phyloP scores from a whole-genome alignment of 1,140 invertebrate genomes.

The Caenorhabditis briggsae region DNA sequence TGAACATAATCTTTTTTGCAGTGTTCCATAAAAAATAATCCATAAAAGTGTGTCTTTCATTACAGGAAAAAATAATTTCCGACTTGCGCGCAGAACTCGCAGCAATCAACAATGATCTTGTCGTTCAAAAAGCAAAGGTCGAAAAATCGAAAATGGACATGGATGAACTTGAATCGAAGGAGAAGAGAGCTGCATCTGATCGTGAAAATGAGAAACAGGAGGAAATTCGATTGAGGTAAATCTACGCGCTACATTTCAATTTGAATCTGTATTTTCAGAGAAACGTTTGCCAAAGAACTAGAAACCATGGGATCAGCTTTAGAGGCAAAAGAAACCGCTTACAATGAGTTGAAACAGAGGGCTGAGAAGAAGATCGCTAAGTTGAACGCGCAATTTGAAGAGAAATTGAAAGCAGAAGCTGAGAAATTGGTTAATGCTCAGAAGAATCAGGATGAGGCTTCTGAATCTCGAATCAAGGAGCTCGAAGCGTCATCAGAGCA shows the following conservation, averaged over 20 bases:
- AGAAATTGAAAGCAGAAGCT: slow-evolving; percentile 17
- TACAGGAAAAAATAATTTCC: slow-evolving; percentile 59
- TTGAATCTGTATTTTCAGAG: not conserved
- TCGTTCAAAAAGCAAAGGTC: slow-evolving; percentile 36
- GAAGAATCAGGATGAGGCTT: not conserved
- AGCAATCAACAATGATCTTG: not conserved
- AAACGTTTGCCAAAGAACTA: slow-evolving; percentile 23
- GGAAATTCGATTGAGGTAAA: slow-evolving; percentile 35
- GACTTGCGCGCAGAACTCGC: slow-evolving; percentile 49
- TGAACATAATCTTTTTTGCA: not conserved
- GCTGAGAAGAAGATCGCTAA: slow-evolving; percentile 25
- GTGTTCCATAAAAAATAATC: not conserved
- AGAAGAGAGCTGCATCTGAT: slow-evolving; percentile 15
- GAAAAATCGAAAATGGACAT: slow-evolving; percentile 29
- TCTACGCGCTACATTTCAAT: not conserved
- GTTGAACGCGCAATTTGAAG: slow-evolving; percentile 6
- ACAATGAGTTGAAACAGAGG: not conserved
- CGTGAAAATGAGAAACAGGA: slow-evolving; percentile 22
- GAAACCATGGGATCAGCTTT: not conserved
- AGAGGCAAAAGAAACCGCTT: not conserved
- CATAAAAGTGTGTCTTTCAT: not conserved
- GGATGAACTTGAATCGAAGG: not conserved
- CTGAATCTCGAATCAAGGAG: not conserved
- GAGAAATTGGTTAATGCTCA: not conserved
- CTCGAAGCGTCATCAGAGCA: slow-evolving; percentile 18